Evolutionary conservation across 2,113 vertebrate genomes (phyloP), one percentile per base, ranked within the genome.

Genomic region (Seriola quinqueradiata): DNA sequence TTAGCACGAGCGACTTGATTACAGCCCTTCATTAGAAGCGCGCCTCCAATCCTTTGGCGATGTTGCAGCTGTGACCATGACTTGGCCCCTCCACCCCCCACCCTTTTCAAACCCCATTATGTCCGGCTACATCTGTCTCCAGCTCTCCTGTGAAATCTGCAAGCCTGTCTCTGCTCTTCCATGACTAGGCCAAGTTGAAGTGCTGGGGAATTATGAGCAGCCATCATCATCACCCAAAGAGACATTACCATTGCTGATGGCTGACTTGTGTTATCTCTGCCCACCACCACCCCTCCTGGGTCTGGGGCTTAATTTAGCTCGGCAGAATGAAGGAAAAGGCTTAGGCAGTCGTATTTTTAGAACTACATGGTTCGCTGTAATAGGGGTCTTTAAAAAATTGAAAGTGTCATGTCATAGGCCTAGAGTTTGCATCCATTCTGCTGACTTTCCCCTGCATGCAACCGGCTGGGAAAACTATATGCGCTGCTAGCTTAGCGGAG

Each of bases 61-160:
- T 76, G 83, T 79, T 87, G 90, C 92, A 93, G 92, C 82, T 94
- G 93, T 90, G 90, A 79, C 87, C 85, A 68, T 84, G 79, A 72
- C 38, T 79, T 54, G 50, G 8, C 55, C 79, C 36, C 80, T 11
- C 44, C 38, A 1, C 23, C 50, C 48, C 13, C 75, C 3, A 40
- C n/a, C 1, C 28, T 46, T 54, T 85, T 69, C 78, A 84, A 69
- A 83, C 84, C 84, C 55, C 71, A 79, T 89, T 86, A 74, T 84
- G 84, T 88, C 87, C 28, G 16, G 70, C 71, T 85, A 76, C 85
- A 91, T 91, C 87, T 91, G 90, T 93, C 90, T 92, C 25, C 75
- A 60, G 70, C 63, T 66, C 59, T 78, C 7, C 28, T 42, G 25
- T 83, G 69, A 84, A 86, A 84, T 83, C 64, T 76, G 81, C 65